Base-by-base conservation (phyloP, 2,113 vertebrate species). In the Barbus barbus region DNA sequence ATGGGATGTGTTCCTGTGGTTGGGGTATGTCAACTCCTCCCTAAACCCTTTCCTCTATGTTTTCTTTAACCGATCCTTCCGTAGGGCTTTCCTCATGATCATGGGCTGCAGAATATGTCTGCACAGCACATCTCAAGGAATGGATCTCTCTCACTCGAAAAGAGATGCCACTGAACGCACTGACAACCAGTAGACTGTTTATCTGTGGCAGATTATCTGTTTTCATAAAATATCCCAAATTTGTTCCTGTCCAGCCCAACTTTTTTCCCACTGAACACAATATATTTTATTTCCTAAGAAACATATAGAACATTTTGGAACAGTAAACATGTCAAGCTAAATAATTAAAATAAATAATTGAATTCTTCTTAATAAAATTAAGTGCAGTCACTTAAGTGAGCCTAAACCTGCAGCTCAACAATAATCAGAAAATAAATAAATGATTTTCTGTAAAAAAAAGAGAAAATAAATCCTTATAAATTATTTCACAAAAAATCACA, bases 31-130 rank as follows among this genome's bases (percentile, higher is more conserved):
- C 12, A 95, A 95, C 90, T 95, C 94, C 11, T 94, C 94, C 24
- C 84, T 95, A 26, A 95, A 95, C 85, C 95, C 95, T n/a, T 93
- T 95, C 82, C 85, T 95, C 13, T 95, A 95, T 33, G 94, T 88
- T 11, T 91, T 94, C 78, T 94, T 95, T 77, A 94, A 95, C 86
- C 90, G 93, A 5, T 95, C 94, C 3, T 95, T 95, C 85, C 92
- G 94, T 0, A 91, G 89, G 84, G 95, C 95, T 8, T 95, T 95
- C 75, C 81, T 94, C n/a, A 93, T 94, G 91, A 92, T 95, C 82
- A 90, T 95, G 36, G 90, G 94, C 33, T 95, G 93, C 79, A 91
- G 89, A 71, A 92, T 95, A 20, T 95, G 93, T 33, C 86, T 92
- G 24, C 87, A 90, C 1, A 91, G 93, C 46, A 87, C 91, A 28